These are phyloP conservation scores for Desoria tigrina DNA, from an alignment of 2,888 invertebrate species.

Conservation along the genomic window DNA sequence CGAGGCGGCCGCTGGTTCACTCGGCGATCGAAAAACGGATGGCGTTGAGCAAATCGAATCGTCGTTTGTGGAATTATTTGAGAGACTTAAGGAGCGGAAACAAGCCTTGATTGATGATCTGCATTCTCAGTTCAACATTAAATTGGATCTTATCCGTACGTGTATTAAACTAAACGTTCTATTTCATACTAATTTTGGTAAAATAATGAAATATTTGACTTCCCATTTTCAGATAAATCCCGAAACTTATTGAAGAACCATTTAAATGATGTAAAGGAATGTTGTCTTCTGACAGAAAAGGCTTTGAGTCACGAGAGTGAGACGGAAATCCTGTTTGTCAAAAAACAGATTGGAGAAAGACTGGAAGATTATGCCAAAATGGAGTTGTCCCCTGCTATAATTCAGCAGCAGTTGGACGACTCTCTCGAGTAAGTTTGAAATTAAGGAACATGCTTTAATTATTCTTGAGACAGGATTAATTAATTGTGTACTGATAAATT, in stretches of 20 bases:
- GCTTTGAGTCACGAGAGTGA: constrained; percentile 59
- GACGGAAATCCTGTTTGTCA: constrained; percentile 59
- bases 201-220: neutral
- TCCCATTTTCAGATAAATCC: constrained; percentile 55
- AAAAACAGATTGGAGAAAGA: constrained; percentile 59
- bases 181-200: neutral
- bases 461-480: neutral
- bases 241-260: constrained; percentile 54
- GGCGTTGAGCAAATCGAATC: constrained; percentile 48
- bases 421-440: constrained; percentile 48
- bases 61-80: constrained; percentile 46
- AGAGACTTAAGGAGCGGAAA: constrained; percentile 47
- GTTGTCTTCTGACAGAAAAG: constrained; percentile 59
- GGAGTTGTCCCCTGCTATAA: constrained; percentile 42
- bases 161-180: neutral
- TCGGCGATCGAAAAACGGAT: constrained; percentile 46
- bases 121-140: constrained; percentile 43
- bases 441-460: neutral
- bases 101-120: constrained; percentile 47
- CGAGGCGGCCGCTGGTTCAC: constrained; percentile 48
- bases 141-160: constrained; percentile 51
- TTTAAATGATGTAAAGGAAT: constrained; percentile 57
- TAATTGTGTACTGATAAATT: neutral
- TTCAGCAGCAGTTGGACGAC: constrained; percentile 41
- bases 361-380: constrained; percentile 57